Base-by-base conservation (phyloP, 2,797 vertebrate species). In the Pyrocephalus nanus region DNA sequence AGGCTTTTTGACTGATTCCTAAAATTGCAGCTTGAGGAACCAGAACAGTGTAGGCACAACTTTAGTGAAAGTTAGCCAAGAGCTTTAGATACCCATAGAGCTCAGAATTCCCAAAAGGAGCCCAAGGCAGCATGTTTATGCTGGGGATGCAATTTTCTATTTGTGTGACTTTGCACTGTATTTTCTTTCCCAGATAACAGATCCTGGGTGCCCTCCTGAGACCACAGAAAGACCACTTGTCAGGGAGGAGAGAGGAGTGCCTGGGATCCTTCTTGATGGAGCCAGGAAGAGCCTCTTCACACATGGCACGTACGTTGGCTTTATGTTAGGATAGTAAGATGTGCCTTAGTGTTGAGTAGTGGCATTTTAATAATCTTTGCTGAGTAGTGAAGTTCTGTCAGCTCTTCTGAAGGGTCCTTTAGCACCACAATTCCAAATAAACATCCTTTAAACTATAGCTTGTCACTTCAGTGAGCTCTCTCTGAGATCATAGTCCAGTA, bases 31-130 rank as follows among this genome's bases (percentile, higher is more conserved):
- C 21, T 66, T 74, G 18, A 78, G 47, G 38, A 79, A 43, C 25
- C 18, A 23, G 34, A 54, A 30, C 34, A 55, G 50, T 14, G 45
- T 64, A 36, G 38, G 18, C 43, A 36, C 8, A 65, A n/a, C 43
- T 57, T 69, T 6, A 47, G 7, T 64, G 77, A 43, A 58, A 60
- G 42, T 20, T 9, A 65, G 16, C 6, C 7, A 36, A 73, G 62
- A 55, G 12, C 18, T 47, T 30, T 25, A 38, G 43, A 29, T 65
- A 27, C 0, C 18, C 2, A 0, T 30, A 16, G 26, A 4, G 38
- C 38, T 54, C 32, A 75, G 50, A 67, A 50, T 72, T 83, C 50
- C 45, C 19, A 9, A 43, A 54, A 62, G 43, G 25, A 71, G 12
- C 42, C 15, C 21, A 42, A 74, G 29, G 25, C 40, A 67, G 27